A percentile compares a stretch with the other conserved stretches of the same genome.
Evolutionary conservation across 2,888 invertebrate species (phyloP).

Genomic region (Monoplex corrugatus): DNA sequence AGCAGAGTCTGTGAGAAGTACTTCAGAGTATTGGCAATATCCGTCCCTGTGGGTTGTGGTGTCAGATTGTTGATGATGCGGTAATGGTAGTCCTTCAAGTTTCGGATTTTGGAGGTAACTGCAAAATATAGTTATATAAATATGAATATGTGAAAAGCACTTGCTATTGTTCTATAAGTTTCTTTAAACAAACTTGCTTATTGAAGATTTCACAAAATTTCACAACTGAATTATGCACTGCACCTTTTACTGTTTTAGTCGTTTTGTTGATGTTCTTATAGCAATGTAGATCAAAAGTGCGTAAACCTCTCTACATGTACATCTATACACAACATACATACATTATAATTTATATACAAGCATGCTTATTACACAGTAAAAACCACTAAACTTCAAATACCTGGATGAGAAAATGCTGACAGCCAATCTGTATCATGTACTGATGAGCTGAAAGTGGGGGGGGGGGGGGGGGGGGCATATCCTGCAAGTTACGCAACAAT

Average conservation of each 20-base stretch:
- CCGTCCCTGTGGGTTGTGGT: constrained; percentile 95
- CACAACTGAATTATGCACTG: too few species aligned
- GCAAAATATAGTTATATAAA: constrained; percentile 54
- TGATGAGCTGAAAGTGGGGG: too few species aligned
- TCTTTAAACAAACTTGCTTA: too few species aligned
- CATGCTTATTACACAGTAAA: neutral
- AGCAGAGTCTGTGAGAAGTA: constrained; percentile 98
- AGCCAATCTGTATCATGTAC: too few species aligned
- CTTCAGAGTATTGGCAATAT: constrained; percentile 98
- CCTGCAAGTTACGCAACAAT: too few species aligned
- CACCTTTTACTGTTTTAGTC: neutral
- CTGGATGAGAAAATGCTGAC: too few species aligned
- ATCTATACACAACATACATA: neutral
- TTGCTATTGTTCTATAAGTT: too few species aligned
- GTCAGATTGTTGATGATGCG: constrained; percentile 94
- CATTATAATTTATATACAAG: neutral
- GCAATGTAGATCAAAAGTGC: neutral
- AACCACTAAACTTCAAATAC: too few species aligned
- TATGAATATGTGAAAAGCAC: too few species aligned
- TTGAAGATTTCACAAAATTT: too few species aligned
- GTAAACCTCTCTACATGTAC: neutral
- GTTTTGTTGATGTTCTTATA: neutral
- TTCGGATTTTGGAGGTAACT: constrained; percentile 99
- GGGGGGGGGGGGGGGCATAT: too few species aligned
- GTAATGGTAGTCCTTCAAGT: constrained; percentile 97